phyloP scores from a whole-genome alignment of 1,140 invertebrate species.

The Drosophila parvula region DNA sequence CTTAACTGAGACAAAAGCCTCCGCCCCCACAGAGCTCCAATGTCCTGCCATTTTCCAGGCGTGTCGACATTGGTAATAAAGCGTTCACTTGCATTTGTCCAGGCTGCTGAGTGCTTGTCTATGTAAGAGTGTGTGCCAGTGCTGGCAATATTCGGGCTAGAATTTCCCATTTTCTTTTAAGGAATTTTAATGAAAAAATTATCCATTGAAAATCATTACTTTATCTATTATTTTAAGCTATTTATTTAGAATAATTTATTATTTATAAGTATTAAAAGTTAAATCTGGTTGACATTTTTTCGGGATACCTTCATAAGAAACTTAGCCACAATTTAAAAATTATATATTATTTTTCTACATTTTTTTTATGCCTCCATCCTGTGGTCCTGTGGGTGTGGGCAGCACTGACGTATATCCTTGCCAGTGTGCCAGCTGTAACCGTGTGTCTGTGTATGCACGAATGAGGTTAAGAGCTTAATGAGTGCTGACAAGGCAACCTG shows the following conservation, averaged over 20 bases:
- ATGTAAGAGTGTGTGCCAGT: not conserved
- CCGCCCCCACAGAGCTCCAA: conserved; percentile 3
- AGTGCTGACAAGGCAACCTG: conserved; percentile 70
- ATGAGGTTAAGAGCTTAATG: conserved; percentile 82
- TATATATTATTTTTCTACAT: not conserved
- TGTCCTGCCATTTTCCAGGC: conserved; percentile 39
- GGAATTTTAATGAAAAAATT: not conserved
- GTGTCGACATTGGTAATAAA: conserved; percentile 80
- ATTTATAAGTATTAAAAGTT: not conserved
- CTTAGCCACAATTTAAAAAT: not conserved
- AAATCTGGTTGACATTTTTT: not conserved
- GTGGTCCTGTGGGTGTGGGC: not conserved
- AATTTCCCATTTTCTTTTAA: too few relatives aligned
- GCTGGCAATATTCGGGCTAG: not conserved
- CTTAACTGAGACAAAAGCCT: conserved; percentile 41
- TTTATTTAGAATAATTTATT: too few relatives aligned
- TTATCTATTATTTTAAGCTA: not conserved
- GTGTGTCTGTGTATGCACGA: conserved; percentile 40
- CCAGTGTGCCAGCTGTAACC: conserved; percentile 8
- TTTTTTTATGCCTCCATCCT: not conserved
- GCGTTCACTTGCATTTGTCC: conserved; percentile 70
- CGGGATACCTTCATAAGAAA: not conserved
- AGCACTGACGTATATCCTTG: conserved; percentile 6
- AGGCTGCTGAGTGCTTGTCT: conserved; percentile 21
- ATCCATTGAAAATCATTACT: not conserved